Conservation (phyloP, 2,888 invertebrate genomes). For the Clepsis dumicolana region DNA sequence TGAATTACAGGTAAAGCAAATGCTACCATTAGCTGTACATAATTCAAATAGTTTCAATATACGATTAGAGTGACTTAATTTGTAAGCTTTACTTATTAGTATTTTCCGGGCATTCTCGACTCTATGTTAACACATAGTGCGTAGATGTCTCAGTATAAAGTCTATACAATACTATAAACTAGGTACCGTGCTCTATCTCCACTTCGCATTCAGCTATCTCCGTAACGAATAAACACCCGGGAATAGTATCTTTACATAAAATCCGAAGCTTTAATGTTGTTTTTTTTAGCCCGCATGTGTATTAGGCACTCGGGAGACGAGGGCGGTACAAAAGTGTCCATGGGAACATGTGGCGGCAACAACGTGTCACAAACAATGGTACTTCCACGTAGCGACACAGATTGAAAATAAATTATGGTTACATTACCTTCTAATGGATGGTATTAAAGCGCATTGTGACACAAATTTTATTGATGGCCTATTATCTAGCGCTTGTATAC, state of each 20-base stretch:
- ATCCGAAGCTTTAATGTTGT: slow-evolving; percentile 43
- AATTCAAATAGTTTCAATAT: neutral
- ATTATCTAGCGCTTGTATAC: slow-evolving; percentile 4
- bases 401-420: slow-evolving; percentile 37
- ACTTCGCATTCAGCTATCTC: slow-evolving; percentile 29
- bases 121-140: neutral
- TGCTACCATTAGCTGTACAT: neutral
- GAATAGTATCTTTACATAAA: slow-evolving; percentile 34
- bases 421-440: slow-evolving; percentile 39
- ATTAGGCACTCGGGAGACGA: slow-evolving; percentile 55
- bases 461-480: slow-evolving; percentile 33
- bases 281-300: slow-evolving; percentile 74
- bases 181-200: slow-evolving; percentile 16
- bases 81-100: neutral
- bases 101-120: neutral
- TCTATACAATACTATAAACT: no score
- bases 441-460: slow-evolving; percentile 32
- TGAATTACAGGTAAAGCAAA: slow-evolving; percentile 5
- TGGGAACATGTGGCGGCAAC: slow-evolving; percentile 72
- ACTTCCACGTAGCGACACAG: slow-evolving; percentile 44
- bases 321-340: slow-evolving; percentile 62
- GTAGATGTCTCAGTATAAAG: neutral
- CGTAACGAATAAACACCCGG: slow-evolving; percentile 21
- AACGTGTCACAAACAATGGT: slow-evolving; percentile 63
- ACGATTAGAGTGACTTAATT: neutral